A percentile compares a stretch with the other conserved stretches of the same genome.
Evolutionary conservation across 2,888 invertebrate species (phyloP).

Genomic region (Calameuta idolon): DNA sequence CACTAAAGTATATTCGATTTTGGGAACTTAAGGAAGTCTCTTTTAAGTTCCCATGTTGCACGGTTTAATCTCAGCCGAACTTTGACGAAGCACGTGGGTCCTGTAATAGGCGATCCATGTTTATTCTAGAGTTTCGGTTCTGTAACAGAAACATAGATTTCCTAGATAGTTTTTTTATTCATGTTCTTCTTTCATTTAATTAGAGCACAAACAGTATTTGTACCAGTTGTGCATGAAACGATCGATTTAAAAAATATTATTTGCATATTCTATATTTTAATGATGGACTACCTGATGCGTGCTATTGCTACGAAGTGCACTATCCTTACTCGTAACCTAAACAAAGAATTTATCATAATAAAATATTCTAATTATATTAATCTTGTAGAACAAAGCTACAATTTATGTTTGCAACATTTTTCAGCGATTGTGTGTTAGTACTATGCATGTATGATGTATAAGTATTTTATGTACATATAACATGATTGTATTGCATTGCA

Average conservation of each 20-base stretch:
- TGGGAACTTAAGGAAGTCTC: conserved; percentile 56
- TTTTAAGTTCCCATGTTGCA: conserved; percentile 65
- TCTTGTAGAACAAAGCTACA: conserved; percentile 5
- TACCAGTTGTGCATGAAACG: background rate
- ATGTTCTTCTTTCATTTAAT: background rate
- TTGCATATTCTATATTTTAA: background rate
- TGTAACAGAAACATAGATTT: background rate
- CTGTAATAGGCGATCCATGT: conserved; percentile 61
- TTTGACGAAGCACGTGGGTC: conserved; percentile 65
- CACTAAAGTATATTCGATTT: conserved; percentile 37
- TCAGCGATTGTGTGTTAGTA: background rate
- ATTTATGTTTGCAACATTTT: background rate
- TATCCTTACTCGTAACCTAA: conserved; percentile 10
- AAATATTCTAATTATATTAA: background rate
- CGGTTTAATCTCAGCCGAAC: conserved; percentile 57
- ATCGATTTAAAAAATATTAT: background rate
- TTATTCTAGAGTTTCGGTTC: conserved; percentile 27
- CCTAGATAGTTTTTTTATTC: background rate
- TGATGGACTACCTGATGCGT: background rate
- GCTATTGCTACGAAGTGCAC: conserved; percentile 3
- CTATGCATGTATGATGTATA: background rate
- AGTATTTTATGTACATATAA: background rate
- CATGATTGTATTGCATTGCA: background rate
- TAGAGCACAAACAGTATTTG: background rate
- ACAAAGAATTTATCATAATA: background rate